A percentile compares a stretch with the other conserved stretches of the same genome.
Evolutionary conservation across 2,888 invertebrate genomes (phyloP).

Genomic region (Alentia gelatinosa): DNA sequence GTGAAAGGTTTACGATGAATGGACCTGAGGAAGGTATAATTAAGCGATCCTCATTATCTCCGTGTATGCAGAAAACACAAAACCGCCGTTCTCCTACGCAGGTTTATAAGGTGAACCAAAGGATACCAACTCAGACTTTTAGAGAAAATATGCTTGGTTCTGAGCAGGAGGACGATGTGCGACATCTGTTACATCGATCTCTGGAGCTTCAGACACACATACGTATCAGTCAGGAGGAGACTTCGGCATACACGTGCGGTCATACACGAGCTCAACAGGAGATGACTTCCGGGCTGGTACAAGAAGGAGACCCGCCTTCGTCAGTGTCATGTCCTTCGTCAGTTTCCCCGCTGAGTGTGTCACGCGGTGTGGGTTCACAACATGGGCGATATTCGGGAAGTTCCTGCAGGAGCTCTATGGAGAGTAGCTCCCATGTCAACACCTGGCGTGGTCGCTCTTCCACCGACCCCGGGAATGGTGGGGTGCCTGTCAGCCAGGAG

Average conservation of each 20-base stretch:
- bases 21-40: background rate
- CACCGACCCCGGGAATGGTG: no score
- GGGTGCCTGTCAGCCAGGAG: no score
- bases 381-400: background rate
- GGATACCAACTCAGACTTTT: background rate
- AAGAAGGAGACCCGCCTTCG: background rate
- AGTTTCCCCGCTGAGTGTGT: background rate
- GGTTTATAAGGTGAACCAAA: no score
- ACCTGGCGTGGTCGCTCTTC: no score
- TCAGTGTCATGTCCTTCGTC: background rate
- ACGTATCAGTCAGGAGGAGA: background rate
- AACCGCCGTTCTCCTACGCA: background rate
- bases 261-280: background rate
- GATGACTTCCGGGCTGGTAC: background rate
- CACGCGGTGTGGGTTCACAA: background rate
- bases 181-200: background rate
- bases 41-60: background rate
- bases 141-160: background rate
- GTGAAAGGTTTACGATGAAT: background rate
- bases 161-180: background rate
- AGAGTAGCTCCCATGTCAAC: no score
- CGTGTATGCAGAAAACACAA: background rate
- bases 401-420: background rate
- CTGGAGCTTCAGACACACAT: slow-evolving; percentile 13
- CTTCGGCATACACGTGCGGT: background rate